Base-by-base conservation (phyloP, 2,888 invertebrate genomes). In the Cheilosia vernalis region DNA sequence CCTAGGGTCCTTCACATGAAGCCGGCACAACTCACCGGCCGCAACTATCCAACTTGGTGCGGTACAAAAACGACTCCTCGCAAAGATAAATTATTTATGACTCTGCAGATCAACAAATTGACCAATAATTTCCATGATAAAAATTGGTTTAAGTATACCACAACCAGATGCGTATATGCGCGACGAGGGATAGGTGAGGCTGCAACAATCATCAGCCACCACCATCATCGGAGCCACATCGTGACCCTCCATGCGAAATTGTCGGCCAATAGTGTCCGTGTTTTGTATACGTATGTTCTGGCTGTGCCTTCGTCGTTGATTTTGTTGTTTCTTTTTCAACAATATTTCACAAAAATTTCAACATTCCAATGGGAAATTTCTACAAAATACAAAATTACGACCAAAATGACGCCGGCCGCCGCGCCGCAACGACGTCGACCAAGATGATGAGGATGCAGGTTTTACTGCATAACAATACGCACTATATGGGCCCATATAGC, bases 61-160 rank as follows among this genome's bases (percentile, higher is more conserved):
- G 17, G 55, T n/a, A 77, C 21, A 66, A 6, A 47, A 67, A 67
- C 64, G 66, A 56, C 60, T 56, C 58, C 60, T 56, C 58, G 64
- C 64, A 64, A 72, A 85, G 85, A 85, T 85, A 85, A 81, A 85
- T 90, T 90, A 91, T 91, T 91, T 91, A 91, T 91, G 90, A 90
- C 90, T 89, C 90, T 90, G 89, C 90, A 91, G 91, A 90, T 91
- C 91, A 89, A 90, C 91, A 91, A 91, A 91, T 91, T 91, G 91
- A 90, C 90, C 90, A 91, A 90, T 91, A 91, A 91, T 90, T 90
- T 91, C 88, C 80, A 61, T 80, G 88, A 88, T 89, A 88, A 89
- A 89, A 89, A 89, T 89, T 89, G 89, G 89, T 89, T 89, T 89
- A 89, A 89, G 81, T 85, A 67, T 69, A 74, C 74, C 64, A 51